Conservation (phyloP, 2,797 vertebrate species). For the Premnoplex brunnescens region DNA sequence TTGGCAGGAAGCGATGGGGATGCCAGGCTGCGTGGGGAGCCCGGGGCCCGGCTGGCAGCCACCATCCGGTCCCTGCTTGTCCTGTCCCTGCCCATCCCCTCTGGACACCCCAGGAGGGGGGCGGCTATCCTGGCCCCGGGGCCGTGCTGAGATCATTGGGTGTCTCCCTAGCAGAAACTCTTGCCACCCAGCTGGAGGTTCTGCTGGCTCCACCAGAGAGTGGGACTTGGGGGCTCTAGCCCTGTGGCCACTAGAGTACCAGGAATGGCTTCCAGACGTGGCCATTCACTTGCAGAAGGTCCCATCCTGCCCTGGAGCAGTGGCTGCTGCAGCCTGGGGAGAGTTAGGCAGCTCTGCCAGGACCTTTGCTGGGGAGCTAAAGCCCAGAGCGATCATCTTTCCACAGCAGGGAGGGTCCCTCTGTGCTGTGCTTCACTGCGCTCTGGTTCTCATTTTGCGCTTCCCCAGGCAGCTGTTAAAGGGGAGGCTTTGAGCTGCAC, state of each 20-base stretch:
- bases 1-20: rapidly evolving
- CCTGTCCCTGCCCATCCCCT: not conserved
- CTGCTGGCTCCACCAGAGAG: not conserved
- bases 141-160: slow-evolving; percentile 50
- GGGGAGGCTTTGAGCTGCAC: not conserved
- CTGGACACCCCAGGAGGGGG: not conserved
- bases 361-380: not conserved
- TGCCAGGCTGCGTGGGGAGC: not conserved
- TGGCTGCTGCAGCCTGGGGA: rapidly evolving
- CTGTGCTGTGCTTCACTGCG: not conserved
- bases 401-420: not conserved
- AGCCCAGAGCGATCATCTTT: not conserved
- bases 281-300: rapidly evolving
- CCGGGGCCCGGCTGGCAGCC: not conserved
- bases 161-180: slow-evolving; percentile 53
- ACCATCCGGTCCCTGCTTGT: not conserved
- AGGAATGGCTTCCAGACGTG: not conserved
- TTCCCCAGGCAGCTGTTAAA: not conserved
- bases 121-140: not conserved
- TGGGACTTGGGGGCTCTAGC: not conserved
- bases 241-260: not conserved
- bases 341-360: not conserved
- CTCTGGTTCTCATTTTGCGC: not conserved
- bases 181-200: not conserved
- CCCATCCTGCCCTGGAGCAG: not conserved